Evolutionary conservation across 2,888 invertebrate species (phyloP).

Genomic region (Scaeva pyrastri): DNA sequence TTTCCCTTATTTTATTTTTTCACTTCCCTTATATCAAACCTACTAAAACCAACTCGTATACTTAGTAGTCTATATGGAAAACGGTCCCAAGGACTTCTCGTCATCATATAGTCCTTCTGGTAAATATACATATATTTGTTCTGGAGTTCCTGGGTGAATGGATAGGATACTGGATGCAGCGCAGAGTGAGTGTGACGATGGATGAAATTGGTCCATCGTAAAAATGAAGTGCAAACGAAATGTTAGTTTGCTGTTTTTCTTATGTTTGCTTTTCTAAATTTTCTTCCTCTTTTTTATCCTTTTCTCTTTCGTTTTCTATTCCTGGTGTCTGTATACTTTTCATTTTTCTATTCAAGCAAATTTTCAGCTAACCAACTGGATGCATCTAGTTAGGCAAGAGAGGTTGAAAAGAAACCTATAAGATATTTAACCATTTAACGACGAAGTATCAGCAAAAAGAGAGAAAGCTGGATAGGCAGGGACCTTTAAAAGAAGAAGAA

Average conservation of each 20-base stretch:
- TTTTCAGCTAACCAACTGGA: slow-evolving; percentile 19
- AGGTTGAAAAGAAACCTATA: slow-evolving; percentile 16
- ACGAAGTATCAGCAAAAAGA: slow-evolving; percentile 24
- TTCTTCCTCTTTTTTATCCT: slow-evolving; percentile 27
- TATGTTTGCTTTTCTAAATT: slow-evolving; percentile 59
- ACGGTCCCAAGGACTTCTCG: not conserved
- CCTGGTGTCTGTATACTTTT: slow-evolving; percentile 7
- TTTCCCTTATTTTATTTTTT: slow-evolving; percentile 14
- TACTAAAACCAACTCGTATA: not conserved
- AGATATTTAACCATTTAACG: slow-evolving; percentile 60
- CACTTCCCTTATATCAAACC: slow-evolving; percentile 2
- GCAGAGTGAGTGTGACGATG: slow-evolving; percentile 60
- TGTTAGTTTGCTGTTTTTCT: slow-evolving; percentile 60
- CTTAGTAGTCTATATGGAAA: not conserved
- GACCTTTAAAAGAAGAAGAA: not conserved
- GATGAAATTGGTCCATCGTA: slow-evolving; percentile 72
- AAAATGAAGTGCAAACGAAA: slow-evolving; percentile 74
- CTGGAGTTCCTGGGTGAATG: slow-evolving; percentile 1
- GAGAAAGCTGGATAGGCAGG: not conserved
- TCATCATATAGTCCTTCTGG: no score
- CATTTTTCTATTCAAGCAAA: slow-evolving; percentile 19
- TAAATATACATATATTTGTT: not conserved
- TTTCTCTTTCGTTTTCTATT: no score
- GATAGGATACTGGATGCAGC: slow-evolving; percentile 17
- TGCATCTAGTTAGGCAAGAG: slow-evolving; percentile 38